Evolutionary conservation across 2,113 vertebrate species (phyloP), one percentile per base, ranked within the genome.

Genomic region (Procapra przewalskii): DNA sequence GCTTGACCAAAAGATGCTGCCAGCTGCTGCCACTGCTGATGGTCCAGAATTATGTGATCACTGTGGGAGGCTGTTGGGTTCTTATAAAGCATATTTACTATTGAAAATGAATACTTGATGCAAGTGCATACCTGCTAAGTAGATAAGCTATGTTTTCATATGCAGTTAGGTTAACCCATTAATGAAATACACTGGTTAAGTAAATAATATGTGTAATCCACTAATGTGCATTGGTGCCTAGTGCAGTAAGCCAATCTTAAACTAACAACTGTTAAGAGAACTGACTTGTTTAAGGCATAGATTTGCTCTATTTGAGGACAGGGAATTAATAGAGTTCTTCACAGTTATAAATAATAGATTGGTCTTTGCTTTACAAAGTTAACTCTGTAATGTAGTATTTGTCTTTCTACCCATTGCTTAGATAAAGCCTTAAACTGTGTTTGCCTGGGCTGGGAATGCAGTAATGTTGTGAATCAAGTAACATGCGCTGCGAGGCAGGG

Each of bases 31-130:
- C 50, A 40, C 85, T 90, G 33, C 77, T 59, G 50, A 33, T 52
- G 23, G 57, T 40, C 62, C 75, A 95, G 64, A 85, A 75, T 40
- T 21, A 59, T 3, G 1, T 5, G 45, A 85, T 67, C 75, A 79
- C 11, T 50, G 8, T 8, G 59, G 59, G 91, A 96, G 48, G 25
- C 23, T 13, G 11, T 23, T 95, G n/a, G 45, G 45, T 59, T 80
- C 89, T 92, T 81, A 17, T 48, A 95, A 95, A 90, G 95, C 57
- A 77, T 55, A 88, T 95, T 94, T 91, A 59, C 40, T 55, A 19
- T 43, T 94, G 91, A 81, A 79, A 95, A 90, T 95, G 77, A 94
- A 85, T 92, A 97, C 80, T 82, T 94, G 82, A 90, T 91, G 21
- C 23, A 82, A 54, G 57, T 33, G 21, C 57, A 92, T 29, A 92